These are phyloP conservation scores for Zaprionus kolodkinae DNA, from an alignment of 1,140 invertebrate species.

Conservation along the genomic window DNA sequence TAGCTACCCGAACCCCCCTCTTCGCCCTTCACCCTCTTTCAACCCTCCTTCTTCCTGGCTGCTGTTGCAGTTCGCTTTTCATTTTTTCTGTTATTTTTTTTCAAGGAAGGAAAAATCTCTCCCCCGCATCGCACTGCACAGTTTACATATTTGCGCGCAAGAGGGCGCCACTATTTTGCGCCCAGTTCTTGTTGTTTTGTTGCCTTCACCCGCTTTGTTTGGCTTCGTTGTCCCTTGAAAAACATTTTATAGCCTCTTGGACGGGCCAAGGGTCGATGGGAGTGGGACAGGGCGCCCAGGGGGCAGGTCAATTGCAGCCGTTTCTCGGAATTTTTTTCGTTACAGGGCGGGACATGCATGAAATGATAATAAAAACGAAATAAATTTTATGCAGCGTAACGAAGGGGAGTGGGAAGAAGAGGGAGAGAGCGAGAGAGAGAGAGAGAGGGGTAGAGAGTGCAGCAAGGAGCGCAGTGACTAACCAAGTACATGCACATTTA, in stretches of 20 bases:
- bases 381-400: constrained; percentile 79
- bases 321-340: constrained; percentile 71
- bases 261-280: background rate
- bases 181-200: constrained; percentile 27
- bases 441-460: constrained; percentile 25
- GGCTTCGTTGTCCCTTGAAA: constrained; percentile 48
- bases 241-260: constrained; percentile 63
- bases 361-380: constrained; percentile 81
- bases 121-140: constrained; percentile 40
- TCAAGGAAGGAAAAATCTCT: constrained; percentile 31
- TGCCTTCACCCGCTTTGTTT: constrained; percentile 19
- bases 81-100: constrained; percentile 31
- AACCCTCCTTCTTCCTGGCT: background rate
- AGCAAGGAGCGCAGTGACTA: constrained; percentile 56
- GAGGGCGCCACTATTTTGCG: constrained; percentile 64
- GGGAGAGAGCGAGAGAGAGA: constrained; percentile 6
- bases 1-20: background rate
- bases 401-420: constrained; percentile 15
- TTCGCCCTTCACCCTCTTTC: background rate
- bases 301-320: constrained; percentile 73
- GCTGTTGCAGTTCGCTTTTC: constrained; percentile 20
- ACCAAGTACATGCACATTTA: constrained; percentile 75
- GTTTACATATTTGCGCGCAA: constrained; percentile 69
- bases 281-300: background rate
- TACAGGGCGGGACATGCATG: constrained; percentile 51